Percentiles rank a stretch among this genome's conserved stretches.
Conservation (phyloP, 92 coral and sea anemone species). For the Meandrina meandrites region DNA sequence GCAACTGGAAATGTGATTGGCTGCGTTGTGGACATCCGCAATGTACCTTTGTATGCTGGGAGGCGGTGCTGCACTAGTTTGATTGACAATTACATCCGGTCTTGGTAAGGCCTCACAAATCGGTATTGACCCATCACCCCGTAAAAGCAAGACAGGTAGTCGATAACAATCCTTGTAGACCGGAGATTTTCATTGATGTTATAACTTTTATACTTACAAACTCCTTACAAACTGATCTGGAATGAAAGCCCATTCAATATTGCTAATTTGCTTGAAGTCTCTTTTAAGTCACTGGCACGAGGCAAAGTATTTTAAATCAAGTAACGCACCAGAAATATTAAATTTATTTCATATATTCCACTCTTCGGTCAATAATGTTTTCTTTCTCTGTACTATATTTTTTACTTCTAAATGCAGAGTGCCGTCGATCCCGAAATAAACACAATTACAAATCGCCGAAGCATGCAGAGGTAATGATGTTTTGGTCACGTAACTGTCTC, state of each 20-base stretch:
- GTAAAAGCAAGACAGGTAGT: slow-evolving; percentile 39
- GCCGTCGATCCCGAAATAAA: not conserved
- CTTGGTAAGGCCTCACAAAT: not conserved
- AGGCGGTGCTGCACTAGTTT: slow-evolving; percentile 12
- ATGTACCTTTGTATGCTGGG: not conserved
- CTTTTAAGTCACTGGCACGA: not conserved
- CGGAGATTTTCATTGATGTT: not conserved
- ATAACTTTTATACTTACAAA: not conserved
- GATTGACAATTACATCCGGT: slow-evolving; percentile 49
- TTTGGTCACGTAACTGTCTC: slow-evolving; percentile 14
- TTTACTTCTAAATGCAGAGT: not conserved
- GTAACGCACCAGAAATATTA: not conserved
- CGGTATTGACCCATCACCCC: slow-evolving; percentile 42
- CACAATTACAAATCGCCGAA: slow-evolving; percentile 3
- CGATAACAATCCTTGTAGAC: not conserved
- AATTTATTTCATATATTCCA: not conserved
- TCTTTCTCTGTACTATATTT: not conserved
- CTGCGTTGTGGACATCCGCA: not conserved
- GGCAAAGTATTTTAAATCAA: not conserved
- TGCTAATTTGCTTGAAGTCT: no score
- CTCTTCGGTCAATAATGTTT: not conserved
- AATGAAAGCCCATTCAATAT: not conserved
- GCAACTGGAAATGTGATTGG: slow-evolving; percentile 13
- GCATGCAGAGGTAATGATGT: not conserved
- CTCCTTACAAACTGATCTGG: not conserved